Percentiles rank a stretch among this genome's conserved stretches.
phyloP scores from a whole-genome alignment of 2,888 invertebrate species.

The Ramazzottius varieornatus region DNA sequence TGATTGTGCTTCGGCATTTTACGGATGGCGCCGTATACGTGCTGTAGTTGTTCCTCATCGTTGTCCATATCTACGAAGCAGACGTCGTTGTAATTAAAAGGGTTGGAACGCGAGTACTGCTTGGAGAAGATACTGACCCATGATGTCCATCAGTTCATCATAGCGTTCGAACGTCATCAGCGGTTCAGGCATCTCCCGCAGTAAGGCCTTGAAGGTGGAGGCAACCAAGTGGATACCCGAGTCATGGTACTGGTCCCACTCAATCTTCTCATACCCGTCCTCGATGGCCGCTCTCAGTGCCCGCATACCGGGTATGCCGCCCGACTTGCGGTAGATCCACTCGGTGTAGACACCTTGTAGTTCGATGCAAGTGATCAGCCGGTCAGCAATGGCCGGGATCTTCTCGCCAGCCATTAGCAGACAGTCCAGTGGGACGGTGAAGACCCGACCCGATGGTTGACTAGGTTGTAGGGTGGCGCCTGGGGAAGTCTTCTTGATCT shows the following conservation, averaged over 20 bases:
- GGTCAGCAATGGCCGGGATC: conserved; percentile 62
- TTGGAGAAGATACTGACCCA: conserved; percentile 22
- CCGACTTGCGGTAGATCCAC: conserved; percentile 73
- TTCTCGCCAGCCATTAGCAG: conserved; percentile 25
- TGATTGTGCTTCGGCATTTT: conserved; percentile 66
- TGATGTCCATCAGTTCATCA: conserved; percentile 69
- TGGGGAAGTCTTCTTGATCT: neutral
- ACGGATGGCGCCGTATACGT: conserved; percentile 56
- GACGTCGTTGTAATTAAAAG: neutral
- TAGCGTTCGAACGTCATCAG: conserved; percentile 71
- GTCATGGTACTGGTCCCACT: conserved; percentile 2
- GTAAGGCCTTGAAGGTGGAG: conserved; percentile 30
- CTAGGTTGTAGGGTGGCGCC: neutral
- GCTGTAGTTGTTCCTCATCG: conserved; percentile 49
- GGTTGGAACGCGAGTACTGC: neutral
- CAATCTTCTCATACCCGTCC: conserved; percentile 21
- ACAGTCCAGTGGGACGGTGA: conserved; percentile 9
- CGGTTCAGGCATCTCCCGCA: conserved; percentile 76
- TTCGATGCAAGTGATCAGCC: conserved; percentile 64
- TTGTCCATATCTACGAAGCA: conserved; percentile 39
- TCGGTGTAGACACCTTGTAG: conserved; percentile 69
- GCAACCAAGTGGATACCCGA: neutral
- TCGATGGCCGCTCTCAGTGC: conserved; percentile 48
- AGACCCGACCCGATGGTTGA: conserved; percentile 11
- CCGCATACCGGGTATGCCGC: conserved; percentile 17